phyloP scores from a whole-genome alignment of 2,797 vertebrate species.

The Kryptolebias ocellatus region DNA sequence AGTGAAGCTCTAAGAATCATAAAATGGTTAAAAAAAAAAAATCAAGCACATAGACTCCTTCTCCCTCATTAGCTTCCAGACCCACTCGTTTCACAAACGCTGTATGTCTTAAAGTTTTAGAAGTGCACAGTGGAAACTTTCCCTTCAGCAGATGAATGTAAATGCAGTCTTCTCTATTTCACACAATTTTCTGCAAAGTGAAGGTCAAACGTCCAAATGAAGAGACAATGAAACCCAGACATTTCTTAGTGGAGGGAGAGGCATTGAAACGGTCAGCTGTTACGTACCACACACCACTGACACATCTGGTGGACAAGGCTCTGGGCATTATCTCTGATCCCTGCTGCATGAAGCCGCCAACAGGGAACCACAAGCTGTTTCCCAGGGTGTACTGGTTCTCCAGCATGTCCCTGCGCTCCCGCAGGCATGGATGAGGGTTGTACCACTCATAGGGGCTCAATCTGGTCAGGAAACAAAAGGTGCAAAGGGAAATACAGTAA shows the following conservation, averaged over 20 bases:
- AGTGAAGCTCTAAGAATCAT: slow-evolving; percentile 13
- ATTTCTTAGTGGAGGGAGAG: not conserved
- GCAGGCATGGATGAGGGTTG: slow-evolving; percentile 91
- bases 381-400: slow-evolving; percentile 96
- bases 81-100: not conserved
- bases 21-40: not conserved
- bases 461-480: slow-evolving; percentile 68
- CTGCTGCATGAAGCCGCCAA: slow-evolving; percentile 98
- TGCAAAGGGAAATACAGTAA: slow-evolving; percentile 32
- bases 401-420: slow-evolving; percentile 87
- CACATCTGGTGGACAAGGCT: slow-evolving; percentile 93
- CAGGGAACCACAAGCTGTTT: slow-evolving; percentile 96
- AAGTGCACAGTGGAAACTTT: slow-evolving; percentile 1
- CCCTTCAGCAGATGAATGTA: not conserved
- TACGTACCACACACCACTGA: slow-evolving; percentile 94
- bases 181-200: slow-evolving; percentile 6
- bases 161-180: slow-evolving; percentile 14
- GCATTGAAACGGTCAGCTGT: not conserved
- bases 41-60: not conserved
- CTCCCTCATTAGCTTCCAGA: slow-evolving; percentile 1
- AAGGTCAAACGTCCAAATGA: slow-evolving; percentile 24
- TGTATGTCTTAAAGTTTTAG: slow-evolving; percentile 8
- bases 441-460: slow-evolving; percentile 97
- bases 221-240: slow-evolving; percentile 1
- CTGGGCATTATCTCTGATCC: slow-evolving; percentile 95